Conservation (phyloP, 2,113 vertebrate genomes). For the Protobothrops mucrosquamatus region DNA sequence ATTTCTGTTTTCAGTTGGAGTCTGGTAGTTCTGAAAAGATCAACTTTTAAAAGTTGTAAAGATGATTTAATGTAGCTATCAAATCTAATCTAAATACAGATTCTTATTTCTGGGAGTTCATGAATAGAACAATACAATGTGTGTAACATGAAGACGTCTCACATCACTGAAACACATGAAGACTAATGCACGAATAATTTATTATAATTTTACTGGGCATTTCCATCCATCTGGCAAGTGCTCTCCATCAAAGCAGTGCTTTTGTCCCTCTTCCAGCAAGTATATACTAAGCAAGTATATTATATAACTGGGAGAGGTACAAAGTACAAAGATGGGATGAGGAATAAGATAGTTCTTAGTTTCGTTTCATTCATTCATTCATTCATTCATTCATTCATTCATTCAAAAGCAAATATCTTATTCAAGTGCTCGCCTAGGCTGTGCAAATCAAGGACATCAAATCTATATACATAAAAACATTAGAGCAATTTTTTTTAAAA, state of each 20-base stretch:
- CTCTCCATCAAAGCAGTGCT: background rate
- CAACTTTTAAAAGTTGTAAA: background rate
- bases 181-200: background rate
- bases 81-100: background rate
- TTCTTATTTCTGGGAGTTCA: background rate
- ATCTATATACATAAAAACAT: background rate
- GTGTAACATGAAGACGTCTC: background rate
- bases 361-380: background rate
- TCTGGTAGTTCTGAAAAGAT: background rate
- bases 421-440: background rate
- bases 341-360: background rate
- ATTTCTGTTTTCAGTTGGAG: background rate
- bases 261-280: background rate
- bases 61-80: background rate
- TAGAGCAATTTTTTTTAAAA: background rate
- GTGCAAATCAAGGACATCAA: background rate
- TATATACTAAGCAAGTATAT: background rate
- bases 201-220: background rate
- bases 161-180: background rate
- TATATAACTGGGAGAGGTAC: background rate
- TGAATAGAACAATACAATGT: background rate
- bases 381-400: too few relatives aligned
- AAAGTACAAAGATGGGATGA: background rate
- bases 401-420: too few relatives aligned
- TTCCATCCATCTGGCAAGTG: background rate